These are phyloP conservation scores for Byasa hedistus DNA, from an alignment of 2,888 invertebrate genomes.

Conservation along the genomic window DNA sequence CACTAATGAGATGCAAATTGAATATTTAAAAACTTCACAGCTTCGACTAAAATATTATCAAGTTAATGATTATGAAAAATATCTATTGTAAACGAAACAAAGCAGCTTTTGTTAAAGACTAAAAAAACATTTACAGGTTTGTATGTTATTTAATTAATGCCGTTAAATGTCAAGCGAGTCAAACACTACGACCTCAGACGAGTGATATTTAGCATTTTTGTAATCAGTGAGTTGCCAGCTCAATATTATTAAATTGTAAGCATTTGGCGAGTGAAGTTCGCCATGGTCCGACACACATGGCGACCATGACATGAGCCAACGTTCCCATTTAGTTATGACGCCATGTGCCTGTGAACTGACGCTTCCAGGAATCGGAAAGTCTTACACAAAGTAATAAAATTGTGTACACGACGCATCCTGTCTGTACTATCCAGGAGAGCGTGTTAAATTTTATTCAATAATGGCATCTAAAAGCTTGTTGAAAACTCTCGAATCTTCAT, in stretches of 20 bases:
- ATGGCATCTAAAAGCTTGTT: too few relatives aligned
- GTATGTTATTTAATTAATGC: background rate
- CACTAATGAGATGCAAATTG: too few relatives aligned
- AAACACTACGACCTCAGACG: background rate
- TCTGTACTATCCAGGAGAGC: background rate
- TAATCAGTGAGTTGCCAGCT: background rate
- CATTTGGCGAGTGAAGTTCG: conserved; percentile 43
- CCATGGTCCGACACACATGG: conserved; percentile 56
- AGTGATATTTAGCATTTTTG: background rate
- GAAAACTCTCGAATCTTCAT: too few relatives aligned
- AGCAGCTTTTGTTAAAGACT: background rate
- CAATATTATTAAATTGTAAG: conserved; percentile 28
- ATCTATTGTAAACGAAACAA: too few relatives aligned
- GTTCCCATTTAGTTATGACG: conserved; percentile 34
- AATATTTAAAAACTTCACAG: too few relatives aligned
- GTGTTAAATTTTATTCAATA: too few relatives aligned
- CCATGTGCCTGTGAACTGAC: conserved; percentile 26
- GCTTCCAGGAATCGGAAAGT: conserved; percentile 34
- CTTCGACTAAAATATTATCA: too few relatives aligned
- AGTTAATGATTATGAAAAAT: too few relatives aligned
- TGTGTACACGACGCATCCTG: conserved; percentile 1
- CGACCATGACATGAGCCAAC: conserved; percentile 41
- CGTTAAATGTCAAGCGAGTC: background rate
- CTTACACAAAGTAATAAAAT: conserved; percentile 21
- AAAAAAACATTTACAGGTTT: background rate